These are phyloP conservation scores for Ceratina calcarata DNA, from an alignment of 1,140 invertebrate genomes.

Conservation along the genomic window DNA sequence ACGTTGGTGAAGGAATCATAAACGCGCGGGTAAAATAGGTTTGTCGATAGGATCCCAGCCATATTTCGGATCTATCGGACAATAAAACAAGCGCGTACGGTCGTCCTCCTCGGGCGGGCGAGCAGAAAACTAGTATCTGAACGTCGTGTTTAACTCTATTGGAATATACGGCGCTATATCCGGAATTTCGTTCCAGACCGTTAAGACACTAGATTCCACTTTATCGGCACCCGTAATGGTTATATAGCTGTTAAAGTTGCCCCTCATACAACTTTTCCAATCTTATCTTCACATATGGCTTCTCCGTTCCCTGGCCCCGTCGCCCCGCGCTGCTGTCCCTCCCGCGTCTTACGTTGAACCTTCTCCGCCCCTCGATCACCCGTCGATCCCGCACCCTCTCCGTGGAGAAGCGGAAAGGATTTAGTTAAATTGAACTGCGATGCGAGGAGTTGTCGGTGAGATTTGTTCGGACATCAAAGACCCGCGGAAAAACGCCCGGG, in stretches of 20 bases:
- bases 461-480: slow-evolving; percentile 70
- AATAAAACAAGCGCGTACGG: slow-evolving; percentile 57
- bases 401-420: slow-evolving; percentile 74
- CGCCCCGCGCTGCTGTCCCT: background rate
- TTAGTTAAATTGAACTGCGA: slow-evolving; percentile 79
- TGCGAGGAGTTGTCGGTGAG: slow-evolving; percentile 68
- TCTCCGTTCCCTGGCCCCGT: slow-evolving; percentile 28
- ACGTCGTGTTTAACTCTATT: slow-evolving; percentile 74
- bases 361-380: slow-evolving; percentile 1
- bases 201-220: slow-evolving; percentile 79
- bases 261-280: slow-evolving; percentile 82
- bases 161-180: slow-evolving; percentile 76
- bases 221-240: slow-evolving; percentile 79
- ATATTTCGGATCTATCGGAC: slow-evolving; percentile 51
- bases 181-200: slow-evolving; percentile 77
- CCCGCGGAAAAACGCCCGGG: slow-evolving; percentile 66
- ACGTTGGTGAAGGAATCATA: slow-evolving; percentile 15
- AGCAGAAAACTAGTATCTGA: slow-evolving; percentile 60
- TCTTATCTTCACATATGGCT: slow-evolving; percentile 79
- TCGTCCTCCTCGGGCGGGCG: slow-evolving; percentile 37
- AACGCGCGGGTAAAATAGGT: slow-evolving; percentile 19
- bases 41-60: background rate
- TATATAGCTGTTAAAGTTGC: slow-evolving; percentile 80
- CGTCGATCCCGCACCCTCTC: background rate
- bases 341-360: background rate